These are phyloP conservation scores for Guaruba guarouba DNA, from an alignment of 2,113 vertebrate species.

Conservation along the genomic window DNA sequence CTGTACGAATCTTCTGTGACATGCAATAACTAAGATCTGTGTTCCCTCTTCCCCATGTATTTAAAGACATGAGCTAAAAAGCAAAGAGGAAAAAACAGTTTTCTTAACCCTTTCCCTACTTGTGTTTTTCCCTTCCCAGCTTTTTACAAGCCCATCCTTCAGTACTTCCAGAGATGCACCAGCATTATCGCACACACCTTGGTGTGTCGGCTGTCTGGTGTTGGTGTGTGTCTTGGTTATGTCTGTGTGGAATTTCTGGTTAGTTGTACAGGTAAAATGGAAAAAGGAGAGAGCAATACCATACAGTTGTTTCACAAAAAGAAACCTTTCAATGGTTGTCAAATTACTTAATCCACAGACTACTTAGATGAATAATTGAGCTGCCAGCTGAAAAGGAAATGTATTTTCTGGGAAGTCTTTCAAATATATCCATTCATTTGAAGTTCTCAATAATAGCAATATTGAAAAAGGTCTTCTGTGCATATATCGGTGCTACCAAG, in stretches of 20 bases:
- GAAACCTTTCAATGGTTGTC: constrained; percentile 30
- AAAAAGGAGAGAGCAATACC: constrained; percentile 23
- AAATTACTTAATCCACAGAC: constrained; percentile 60
- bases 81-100: background rate
- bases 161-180: background rate
- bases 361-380: constrained; percentile 37
- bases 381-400: constrained; percentile 31
- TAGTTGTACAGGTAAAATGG: background rate
- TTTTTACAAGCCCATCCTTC: background rate
- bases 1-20: background rate
- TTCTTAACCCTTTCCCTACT: background rate
- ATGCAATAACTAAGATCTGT: background rate
- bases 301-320: constrained; percentile 41
- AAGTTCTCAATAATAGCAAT: constrained; percentile 20
- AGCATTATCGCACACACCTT: background rate
- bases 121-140: background rate
- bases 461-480: constrained; percentile 33
- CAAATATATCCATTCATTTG: constrained; percentile 48
- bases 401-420: constrained; percentile 51
- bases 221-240: background rate
- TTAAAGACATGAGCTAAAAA: background rate
- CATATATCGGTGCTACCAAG: background rate
- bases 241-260: background rate
- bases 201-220: background rate
- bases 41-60: background rate